Evolutionary conservation across 2,888 invertebrate species (phyloP).

Genomic region (Piscicola geometra): DNA sequence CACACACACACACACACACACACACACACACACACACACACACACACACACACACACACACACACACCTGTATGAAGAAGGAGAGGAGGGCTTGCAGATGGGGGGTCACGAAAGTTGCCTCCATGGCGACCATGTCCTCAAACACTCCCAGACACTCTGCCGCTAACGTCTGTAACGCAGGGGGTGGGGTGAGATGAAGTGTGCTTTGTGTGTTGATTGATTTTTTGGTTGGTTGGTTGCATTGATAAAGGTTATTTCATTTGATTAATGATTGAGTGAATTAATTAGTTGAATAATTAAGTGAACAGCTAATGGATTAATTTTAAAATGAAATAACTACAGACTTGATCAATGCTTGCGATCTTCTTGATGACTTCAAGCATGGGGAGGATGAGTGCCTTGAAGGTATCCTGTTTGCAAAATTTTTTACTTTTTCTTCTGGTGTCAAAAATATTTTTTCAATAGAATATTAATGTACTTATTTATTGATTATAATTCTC

Average conservation of each 20-base stretch:
- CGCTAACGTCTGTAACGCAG: not conserved
- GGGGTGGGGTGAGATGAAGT: no score
- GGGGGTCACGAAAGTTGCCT: not conserved
- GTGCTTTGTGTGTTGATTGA: no score
- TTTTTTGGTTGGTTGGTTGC: no score
- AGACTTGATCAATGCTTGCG: slow-evolving; percentile 56
- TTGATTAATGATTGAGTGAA: no score
- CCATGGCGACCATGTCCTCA: slow-evolving; percentile 9
- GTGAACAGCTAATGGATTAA: no score
- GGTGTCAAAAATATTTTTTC: no score
- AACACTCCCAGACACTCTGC: not conserved
- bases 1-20: not conserved
- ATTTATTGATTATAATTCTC: not conserved
- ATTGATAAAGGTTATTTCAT: no score
- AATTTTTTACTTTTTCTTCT: no score
- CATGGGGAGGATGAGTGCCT: slow-evolving; percentile 62
- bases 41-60: not conserved
- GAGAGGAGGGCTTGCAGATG: not conserved
- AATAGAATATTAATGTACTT: no score
- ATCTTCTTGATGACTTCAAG: slow-evolving; percentile 64
- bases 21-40: not conserved
- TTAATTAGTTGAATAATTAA: no score
- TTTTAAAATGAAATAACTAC: no score
- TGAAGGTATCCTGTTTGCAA: slow-evolving; percentile 38
- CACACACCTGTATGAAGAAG: not conserved